A percentile compares a stretch with the other conserved stretches of the same genome.
These are phyloP conservation scores for Lasioglossum pauxillum DNA, from an alignment of 2,888 invertebrate species.

Conservation along the genomic window DNA sequence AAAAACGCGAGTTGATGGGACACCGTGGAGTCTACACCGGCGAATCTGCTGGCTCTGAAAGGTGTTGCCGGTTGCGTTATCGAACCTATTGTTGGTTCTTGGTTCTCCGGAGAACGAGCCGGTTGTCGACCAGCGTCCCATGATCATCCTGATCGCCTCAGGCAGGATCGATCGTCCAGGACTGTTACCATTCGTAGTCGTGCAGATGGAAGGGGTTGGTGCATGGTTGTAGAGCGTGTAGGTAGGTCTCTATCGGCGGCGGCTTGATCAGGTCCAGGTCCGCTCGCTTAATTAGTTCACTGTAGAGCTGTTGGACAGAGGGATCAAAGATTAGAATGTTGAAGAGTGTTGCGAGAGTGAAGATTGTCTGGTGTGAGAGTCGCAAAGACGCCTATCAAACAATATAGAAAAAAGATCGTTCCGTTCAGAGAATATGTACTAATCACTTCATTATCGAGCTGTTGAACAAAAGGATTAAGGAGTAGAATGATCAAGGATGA, in stretches of 20 bases:
- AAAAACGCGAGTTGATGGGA: constrained; percentile 7
- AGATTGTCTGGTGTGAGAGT: background rate
- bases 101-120: constrained; percentile 31
- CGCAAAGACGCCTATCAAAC: constrained; percentile 1
- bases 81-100: constrained; percentile 26
- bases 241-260: constrained; percentile 79
- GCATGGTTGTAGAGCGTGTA: constrained; percentile 84
- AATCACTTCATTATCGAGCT: too few species aligned
- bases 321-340: background rate
- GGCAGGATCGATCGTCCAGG: constrained; percentile 54
- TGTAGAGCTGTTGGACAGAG: constrained; percentile 75
- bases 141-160: constrained; percentile 46
- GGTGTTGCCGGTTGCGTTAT: constrained; percentile 3
- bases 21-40: constrained; percentile 17
- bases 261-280: constrained; percentile 78
- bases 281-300: constrained; percentile 77
- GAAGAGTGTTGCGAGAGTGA: rapidly evolving
- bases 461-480: too few species aligned
- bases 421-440: background rate
- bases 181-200: constrained; percentile 83
- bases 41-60: background rate
- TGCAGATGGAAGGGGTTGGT: constrained; percentile 82
- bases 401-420: constrained; percentile 35
- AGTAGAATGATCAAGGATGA: too few species aligned
- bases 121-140: constrained; percentile 22